Base-by-base conservation (phyloP, 2,888 invertebrate species). In the Lymantria dispar region DNA sequence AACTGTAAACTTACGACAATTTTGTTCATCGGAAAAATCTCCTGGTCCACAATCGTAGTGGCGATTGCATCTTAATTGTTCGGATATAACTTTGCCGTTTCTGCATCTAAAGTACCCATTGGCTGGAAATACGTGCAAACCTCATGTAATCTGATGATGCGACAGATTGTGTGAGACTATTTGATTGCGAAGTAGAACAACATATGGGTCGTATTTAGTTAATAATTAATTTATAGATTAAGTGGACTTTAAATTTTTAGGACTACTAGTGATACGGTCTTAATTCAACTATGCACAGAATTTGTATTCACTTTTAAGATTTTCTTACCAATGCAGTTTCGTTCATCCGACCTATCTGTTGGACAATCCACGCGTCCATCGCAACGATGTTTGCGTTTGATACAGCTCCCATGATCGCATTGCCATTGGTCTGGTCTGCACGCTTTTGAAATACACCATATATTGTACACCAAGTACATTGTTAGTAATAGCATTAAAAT, bases 1-100 rank as follows among this genome's bases (percentile, higher is more conserved):
- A 56, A 55, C 62, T 47, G 47, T 55, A 50, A 80, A 94, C 95
- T 95, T 95, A 95, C 95, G 94, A 92, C 96, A 96, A 77, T 94
- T 92, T 69, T 93, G 92, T 87, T 96, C 96, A 80, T 96, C 96
- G 38, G 95, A 94, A 77, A 93, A 92, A 90, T 96, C 96, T 54
- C 81, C 87, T 37, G 53, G 59, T 65, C 85, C 83, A 80, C 96
- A 96, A 89, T 96, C 95, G 68, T 92, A 91, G 52, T 84, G 85
- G 46, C 93, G 92, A 85, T 95, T 93, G 83, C 95, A 95, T 74
- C 92, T 87, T 76, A 87, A 85, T 64, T 79, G 78, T 62, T 85
- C 78, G 36, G 91, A 83, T 73, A 95, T 93, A 73, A 94, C 92
- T 75, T 90, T 91, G 68, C 94, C 94, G 73, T 87, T 91, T 68